phyloP scores from a whole-genome alignment of 2,797 vertebrate genomes.

The Hipposideros larvatus region DNA sequence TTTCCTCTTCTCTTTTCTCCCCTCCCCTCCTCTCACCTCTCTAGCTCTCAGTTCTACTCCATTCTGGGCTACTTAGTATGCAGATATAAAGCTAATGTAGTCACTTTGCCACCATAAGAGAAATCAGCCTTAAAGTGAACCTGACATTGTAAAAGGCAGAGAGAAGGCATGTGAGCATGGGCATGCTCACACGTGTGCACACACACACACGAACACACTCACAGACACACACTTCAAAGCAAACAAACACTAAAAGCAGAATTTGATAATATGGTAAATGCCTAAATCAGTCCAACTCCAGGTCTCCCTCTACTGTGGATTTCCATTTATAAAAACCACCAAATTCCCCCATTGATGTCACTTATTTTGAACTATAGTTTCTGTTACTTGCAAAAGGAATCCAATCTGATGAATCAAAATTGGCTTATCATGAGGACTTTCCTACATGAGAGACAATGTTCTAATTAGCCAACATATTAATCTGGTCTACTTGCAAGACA shows the following conservation, averaged over 20 bases:
- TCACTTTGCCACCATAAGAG: not conserved
- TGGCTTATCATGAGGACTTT: not conserved
- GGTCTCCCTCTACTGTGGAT: not conserved
- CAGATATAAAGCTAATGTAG: not conserved
- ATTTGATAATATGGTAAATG: not conserved
- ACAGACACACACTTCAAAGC: not conserved
- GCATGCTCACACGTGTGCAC: no score
- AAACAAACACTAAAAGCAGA: not conserved
- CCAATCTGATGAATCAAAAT: not conserved
- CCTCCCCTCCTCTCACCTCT: not conserved
- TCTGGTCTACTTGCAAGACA: not conserved
- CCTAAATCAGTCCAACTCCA: not conserved
- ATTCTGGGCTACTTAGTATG: not conserved
- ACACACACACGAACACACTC: not conserved
- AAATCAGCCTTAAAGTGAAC: not conserved
- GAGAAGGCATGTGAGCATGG: not conserved
- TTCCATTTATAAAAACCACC: constrained; percentile 14
- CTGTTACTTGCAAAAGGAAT: constrained; percentile 29
- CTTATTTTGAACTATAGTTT: not conserved
- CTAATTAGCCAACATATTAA: not conserved
- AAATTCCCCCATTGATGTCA: not conserved
- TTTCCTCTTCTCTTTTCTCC: not conserved
- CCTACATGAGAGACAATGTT: not conserved
- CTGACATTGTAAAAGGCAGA: not conserved
- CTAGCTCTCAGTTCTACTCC: not conserved